Base-by-base conservation (phyloP, 2,797 vertebrate species). In the Pampus argenteus region DNA sequence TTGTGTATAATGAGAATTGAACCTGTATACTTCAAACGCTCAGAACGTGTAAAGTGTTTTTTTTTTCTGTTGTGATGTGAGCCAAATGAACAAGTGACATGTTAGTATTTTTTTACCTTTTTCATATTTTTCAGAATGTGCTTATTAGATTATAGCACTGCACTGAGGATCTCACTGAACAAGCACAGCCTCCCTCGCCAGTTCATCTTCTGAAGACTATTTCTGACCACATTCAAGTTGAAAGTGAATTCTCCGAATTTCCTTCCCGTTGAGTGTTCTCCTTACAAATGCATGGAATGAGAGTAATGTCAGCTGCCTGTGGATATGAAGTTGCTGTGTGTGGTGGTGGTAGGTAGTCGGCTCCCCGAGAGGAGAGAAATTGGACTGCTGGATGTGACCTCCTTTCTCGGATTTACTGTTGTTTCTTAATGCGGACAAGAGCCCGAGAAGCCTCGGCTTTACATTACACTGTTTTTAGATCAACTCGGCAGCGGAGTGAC, bases 241-340 rank as follows among this genome's bases (percentile, higher is more conserved):
- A 74, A 56, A 65, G 72, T 22, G n/a, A 74, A 76, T 68, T 81
- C 60, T 76, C 70, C n/a, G 54, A 74, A 72, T 77, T 40, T 73
- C 48, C 59, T 58, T 52, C 65, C 62, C 5, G n/a, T 70, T 51
- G 15, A 67, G 66, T 66, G 54, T 62, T 70, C 79, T 38, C 9
- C 51, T 84, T 56, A 77, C 40, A 86, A 70, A 85, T 81, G 73
- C 69, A 70, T 73, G 67, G 83, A 75, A 81, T 82, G 66, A 69
- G 59, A 83, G 61, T 56, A 56, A 72, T 48, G 61, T 74, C 71
- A 73, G 82, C 79, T 66, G 79, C 59, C 67, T 54, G 68, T 78
- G 80, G 76, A 80, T 70, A 59, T 51, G 67, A 42, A 28, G 59
- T 7, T 44, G 70, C 57, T 50, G 71, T 58, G 61, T 34, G 3